Conservation (phyloP, 37 sponge, comb jelly and placozoan genomes). For the Chondrilla cf. caribensis region DNA sequence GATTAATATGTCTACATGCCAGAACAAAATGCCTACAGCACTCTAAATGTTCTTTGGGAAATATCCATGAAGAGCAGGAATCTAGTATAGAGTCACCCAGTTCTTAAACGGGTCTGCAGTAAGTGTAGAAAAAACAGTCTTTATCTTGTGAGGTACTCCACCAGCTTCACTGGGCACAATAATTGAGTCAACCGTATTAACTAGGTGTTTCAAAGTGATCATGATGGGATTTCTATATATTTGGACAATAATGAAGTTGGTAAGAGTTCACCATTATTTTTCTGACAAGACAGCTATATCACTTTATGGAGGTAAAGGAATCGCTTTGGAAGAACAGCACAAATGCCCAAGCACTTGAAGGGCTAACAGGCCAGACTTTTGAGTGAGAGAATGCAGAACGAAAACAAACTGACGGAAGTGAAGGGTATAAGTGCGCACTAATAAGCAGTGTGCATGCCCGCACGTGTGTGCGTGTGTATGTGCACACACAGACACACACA, state of each 20-base stretch:
- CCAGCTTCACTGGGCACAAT: slow-evolving; percentile 19
- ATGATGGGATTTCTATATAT: slow-evolving; percentile 6
- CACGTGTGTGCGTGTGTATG: too few species aligned
- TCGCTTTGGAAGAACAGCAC: too few species aligned
- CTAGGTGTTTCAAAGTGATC: slow-evolving; percentile 9
- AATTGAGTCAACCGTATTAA: slow-evolving; percentile 5
- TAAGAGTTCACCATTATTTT: slow-evolving; percentile 16
- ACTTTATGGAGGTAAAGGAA: too few species aligned
- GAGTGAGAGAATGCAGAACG: too few species aligned
- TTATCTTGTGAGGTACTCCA: slow-evolving; percentile 10
- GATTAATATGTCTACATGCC: slow-evolving; percentile 5
- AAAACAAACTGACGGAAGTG: too few species aligned
- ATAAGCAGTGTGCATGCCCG: too few species aligned
- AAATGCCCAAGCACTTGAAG: too few species aligned
- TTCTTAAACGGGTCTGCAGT: slow-evolving; percentile 39
- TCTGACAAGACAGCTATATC: too few species aligned
- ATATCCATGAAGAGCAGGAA: slow-evolving; percentile 16
- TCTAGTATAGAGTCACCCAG: slow-evolving; percentile 30
- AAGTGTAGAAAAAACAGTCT: slow-evolving; percentile 9
- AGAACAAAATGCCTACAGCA: slow-evolving; percentile 36
- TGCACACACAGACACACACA: too few species aligned
- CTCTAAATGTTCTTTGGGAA: slow-evolving; percentile 31
- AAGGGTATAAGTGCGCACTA: too few species aligned
- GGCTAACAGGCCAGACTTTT: too few species aligned
- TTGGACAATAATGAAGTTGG: slow-evolving; percentile 31